Evolutionary conservation across 2,113 vertebrate species (phyloP).

Genomic region (Piaya cayana): DNA sequence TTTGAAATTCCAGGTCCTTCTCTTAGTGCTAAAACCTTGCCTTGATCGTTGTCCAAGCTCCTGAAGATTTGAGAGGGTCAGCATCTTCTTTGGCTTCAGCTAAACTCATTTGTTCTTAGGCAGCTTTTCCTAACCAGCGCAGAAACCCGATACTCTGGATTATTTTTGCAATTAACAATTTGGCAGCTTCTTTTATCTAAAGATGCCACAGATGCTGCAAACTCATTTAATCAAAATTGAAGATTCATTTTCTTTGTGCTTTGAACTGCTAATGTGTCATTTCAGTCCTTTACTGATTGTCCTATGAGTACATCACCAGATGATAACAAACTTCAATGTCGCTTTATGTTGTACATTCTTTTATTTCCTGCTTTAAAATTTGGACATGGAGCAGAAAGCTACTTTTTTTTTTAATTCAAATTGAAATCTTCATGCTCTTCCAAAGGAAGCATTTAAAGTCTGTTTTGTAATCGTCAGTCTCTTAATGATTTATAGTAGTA

Average conservation of each 20-base stretch:
- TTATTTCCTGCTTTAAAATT: background rate
- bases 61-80: background rate
- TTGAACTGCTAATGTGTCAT: conserved; percentile 29
- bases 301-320: background rate
- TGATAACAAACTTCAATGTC: background rate
- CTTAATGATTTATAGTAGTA: background rate
- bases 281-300: background rate
- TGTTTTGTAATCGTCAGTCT: background rate
- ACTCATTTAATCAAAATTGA: conserved; percentile 24
- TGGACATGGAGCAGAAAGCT: background rate
- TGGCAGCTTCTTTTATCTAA: conserved; percentile 18
- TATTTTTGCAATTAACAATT: conserved; percentile 43
- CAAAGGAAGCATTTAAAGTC: background rate
- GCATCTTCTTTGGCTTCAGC: background rate
- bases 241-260: conserved; percentile 29
- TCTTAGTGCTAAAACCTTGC: background rate
- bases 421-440: background rate
- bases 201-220: conserved; percentile 44
- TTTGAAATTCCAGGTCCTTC: conserved; percentile 4
- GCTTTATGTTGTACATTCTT: background rate
- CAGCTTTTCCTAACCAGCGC: background rate
- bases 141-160: conserved; percentile 14
- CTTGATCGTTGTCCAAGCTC: conserved; percentile 22
- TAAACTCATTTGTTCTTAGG: background rate
- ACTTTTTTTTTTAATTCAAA: background rate